Evolutionary conservation across 2,113 vertebrate species (phyloP), one percentile per base, ranked within the genome.

Genomic region (Austrofundulus limnaeus): DNA sequence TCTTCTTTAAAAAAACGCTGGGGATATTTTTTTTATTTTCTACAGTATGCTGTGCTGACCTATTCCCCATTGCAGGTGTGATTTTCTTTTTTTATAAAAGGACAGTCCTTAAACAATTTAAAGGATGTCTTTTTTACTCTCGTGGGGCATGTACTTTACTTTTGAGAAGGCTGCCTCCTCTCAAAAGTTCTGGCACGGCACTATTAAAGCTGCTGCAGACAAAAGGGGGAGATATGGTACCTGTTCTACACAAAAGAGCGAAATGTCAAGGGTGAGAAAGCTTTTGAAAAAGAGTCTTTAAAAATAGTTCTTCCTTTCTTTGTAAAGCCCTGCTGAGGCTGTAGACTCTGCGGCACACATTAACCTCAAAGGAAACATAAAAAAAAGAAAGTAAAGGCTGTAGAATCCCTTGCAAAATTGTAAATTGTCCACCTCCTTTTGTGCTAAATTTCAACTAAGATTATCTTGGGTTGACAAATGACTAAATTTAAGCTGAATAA

Each of bases 191-290:
- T 46, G n/a, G 14, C 61, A 57, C 19, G 8, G 20, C 38, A 16
- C 38, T 47, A 58, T 77, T 75, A 62, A 67, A 80, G 77, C 21
- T 19, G 62, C 61, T 13, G 34, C 9, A 46, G 23, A 59, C 11
- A 13, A 42, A 53, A 54, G 10, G 39, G 20, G 51, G 6, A 62
- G 51, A 66, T 56, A 17, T 0, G 28, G n/a, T 58, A 58, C 50
- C 45, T 49, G 62, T 19, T 51, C 50, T 65, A 41, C 38, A 28
- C 1, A 24, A 31, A 64, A 60, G 77, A 73, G 77, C 58, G 60
- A 77, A 77, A 76, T 72, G 74, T 82, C 78, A 78, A 24, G 70
- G 54, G 39, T 69, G 63, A 69, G 71, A 68, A 77, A 47, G 66
- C 52, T 70, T 79, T 56, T 21, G 13, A 63, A 39, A 57, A 45